Evolutionary conservation across 2,113 vertebrate species (phyloP).

Genomic region (Ageneiosus marmoratus): DNA sequence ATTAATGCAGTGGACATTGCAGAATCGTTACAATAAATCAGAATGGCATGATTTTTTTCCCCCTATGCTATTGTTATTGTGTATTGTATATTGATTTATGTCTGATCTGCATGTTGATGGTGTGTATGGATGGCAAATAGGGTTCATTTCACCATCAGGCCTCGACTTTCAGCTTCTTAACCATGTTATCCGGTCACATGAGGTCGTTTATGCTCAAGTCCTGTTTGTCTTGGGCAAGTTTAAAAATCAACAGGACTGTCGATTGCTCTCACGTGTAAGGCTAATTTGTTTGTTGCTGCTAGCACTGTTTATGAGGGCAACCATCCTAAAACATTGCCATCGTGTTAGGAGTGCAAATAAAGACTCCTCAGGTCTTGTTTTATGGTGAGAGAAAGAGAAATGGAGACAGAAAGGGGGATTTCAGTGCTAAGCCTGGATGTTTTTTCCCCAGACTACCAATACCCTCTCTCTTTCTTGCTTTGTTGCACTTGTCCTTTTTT

Average conservation of each 20-base stretch:
- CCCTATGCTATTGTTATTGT: neutral
- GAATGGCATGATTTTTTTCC: neutral
- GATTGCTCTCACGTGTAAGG: constrained; percentile 71
- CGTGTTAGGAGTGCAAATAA: constrained; percentile 10
- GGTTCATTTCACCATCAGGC: neutral
- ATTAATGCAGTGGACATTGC: neutral
- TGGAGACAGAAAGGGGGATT: neutral
- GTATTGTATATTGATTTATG: too few species aligned
- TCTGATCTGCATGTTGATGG: neutral
- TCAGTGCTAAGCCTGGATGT: neutral
- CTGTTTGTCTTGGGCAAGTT: constrained; percentile 58
- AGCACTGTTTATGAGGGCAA: constrained; percentile 54
- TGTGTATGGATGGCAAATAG: neutral
- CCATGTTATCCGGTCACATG: constrained; percentile 58
- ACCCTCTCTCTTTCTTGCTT: neutral
- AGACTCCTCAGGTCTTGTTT: neutral
- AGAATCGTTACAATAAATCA: neutral
- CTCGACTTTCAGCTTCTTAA: constrained; percentile 47
- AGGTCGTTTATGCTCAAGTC: constrained; percentile 56
- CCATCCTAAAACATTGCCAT: neutral
- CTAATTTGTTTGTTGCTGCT: constrained; percentile 71
- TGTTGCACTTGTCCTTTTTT: neutral
- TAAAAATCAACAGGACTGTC: constrained; percentile 52
- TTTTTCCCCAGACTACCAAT: neutral
- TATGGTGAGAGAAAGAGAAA: neutral